Conservation (phyloP, 2,888 invertebrate species). For the Melipona beecheii region DNA sequence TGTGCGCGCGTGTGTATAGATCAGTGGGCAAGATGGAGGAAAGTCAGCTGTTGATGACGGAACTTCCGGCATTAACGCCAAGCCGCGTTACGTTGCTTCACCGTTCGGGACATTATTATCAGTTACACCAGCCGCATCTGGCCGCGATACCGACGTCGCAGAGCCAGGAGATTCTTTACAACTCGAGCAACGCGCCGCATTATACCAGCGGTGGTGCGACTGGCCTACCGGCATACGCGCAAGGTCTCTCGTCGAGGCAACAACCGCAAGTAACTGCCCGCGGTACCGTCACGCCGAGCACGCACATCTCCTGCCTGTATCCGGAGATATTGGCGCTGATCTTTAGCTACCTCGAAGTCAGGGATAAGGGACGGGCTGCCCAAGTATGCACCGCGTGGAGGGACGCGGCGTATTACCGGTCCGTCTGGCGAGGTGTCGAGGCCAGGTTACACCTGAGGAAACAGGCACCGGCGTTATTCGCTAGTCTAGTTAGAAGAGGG, state of each 20-base stretch:
- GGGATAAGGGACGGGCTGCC: constrained; percentile 95
- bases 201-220: constrained; percentile 77
- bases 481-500: constrained; percentile 93
- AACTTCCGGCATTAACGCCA: constrained; percentile 86
- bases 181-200: constrained; percentile 72
- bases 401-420: constrained; percentile 95
- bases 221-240: constrained; percentile 67
- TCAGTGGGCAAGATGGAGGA: constrained; percentile 84
- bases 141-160: constrained; percentile 75
- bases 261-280: constrained; percentile 49
- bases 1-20: constrained; percentile 25
- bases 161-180: constrained; percentile 68
- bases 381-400: constrained; percentile 96
- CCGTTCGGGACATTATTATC: constrained; percentile 85
- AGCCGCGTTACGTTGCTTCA: constrained; percentile 83
- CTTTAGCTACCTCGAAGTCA: constrained; percentile 94
- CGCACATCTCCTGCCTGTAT: constrained; percentile 94
- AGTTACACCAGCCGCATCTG: constrained; percentile 84
- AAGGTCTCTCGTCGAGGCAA: constrained; percentile 68
- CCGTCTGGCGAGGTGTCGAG: constrained; percentile 97
- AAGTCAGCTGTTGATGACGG: constrained; percentile 86
- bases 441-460: constrained; percentile 94
- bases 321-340: constrained; percentile 97
- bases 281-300: constrained; percentile 68
- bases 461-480: constrained; percentile 93